Conservation (phyloP, 23 tunicate species). For the Botrylloides violaceus region DNA sequence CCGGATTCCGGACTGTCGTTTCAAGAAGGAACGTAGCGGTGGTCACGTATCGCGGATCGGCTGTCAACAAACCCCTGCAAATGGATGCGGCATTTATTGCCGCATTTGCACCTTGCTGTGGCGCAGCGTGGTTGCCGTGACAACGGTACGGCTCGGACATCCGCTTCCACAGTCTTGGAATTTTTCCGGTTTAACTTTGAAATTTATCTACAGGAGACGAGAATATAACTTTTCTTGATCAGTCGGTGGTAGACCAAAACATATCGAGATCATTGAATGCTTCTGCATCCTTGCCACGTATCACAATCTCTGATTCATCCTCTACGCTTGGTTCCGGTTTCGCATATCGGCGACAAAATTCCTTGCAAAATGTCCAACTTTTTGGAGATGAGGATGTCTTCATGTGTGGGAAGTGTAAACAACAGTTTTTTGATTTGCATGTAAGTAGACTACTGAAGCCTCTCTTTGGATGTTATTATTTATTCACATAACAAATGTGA, state of each 20-base stretch:
- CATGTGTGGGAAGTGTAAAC: constrained; percentile 19
- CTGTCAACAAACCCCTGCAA: no score
- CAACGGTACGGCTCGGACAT: no score
- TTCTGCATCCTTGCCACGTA: constrained; percentile 10
- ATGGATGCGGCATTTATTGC: no score
- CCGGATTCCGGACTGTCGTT: no score
- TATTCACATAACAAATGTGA: no score
- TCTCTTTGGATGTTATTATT: neutral
- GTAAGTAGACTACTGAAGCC: neutral
- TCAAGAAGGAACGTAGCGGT: no score
- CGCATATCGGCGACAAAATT: neutral
- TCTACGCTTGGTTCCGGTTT: neutral
- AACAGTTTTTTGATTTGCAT: constrained; percentile 15
- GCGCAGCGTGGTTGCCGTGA: no score
- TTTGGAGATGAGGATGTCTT: constrained; percentile 19
- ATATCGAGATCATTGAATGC: constrained; percentile 3
- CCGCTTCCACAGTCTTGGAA: no score
- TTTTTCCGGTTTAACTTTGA: no score
- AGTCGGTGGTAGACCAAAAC: constrained; percentile 1
- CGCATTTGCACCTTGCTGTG: no score
- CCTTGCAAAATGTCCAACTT: neutral
- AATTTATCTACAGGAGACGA: neutral
- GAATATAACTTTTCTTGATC: neutral
- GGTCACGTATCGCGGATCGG: no score
- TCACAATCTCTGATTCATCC: constrained; percentile 5